phyloP scores from a whole-genome alignment of 2,113 vertebrate species.

The Girardinichthys multiradiatus region DNA sequence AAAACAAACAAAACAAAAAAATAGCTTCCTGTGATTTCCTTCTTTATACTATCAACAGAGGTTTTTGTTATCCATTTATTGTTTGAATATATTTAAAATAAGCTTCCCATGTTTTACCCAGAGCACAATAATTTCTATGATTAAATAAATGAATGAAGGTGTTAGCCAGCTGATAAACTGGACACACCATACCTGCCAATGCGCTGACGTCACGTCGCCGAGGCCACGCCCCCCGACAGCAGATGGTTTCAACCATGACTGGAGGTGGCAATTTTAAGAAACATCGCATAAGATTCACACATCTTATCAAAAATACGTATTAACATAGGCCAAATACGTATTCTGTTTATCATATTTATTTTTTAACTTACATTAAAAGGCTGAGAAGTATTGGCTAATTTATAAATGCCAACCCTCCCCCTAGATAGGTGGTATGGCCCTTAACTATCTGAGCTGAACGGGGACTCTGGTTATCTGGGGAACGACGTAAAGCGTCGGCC shows the following conservation, averaged over 20 bases:
- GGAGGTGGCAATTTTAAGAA: not conserved
- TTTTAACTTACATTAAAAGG: fast-evolving
- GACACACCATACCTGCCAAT: constrained; percentile 42
- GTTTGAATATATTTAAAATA: not conserved
- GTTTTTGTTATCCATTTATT: not conserved
- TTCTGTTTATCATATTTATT: not conserved
- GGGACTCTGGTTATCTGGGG: constrained; percentile 21
- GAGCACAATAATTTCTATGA: no score
- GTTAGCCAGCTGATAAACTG: not conserved
- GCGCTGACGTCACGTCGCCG: constrained; percentile 58
- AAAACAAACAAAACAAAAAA: not conserved
- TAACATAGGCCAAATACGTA: not conserved
- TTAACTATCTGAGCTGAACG: constrained; percentile 39
- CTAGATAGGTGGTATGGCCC: constrained; percentile 52
- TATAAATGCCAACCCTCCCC: fast-evolving
- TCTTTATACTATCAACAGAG: not conserved
- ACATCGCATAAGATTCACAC: fast-evolving
- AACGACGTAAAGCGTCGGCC: constrained; percentile 9
- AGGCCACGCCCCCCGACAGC: constrained; percentile 21
- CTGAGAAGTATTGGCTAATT: not conserved
- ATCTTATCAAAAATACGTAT: no score
- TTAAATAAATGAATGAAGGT: no score
- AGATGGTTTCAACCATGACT: not conserved
- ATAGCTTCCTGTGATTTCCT: not conserved
- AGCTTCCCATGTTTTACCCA: no score